phyloP scores from a whole-genome alignment of 2,113 vertebrate genomes.

The Nansenia antarctica region DNA sequence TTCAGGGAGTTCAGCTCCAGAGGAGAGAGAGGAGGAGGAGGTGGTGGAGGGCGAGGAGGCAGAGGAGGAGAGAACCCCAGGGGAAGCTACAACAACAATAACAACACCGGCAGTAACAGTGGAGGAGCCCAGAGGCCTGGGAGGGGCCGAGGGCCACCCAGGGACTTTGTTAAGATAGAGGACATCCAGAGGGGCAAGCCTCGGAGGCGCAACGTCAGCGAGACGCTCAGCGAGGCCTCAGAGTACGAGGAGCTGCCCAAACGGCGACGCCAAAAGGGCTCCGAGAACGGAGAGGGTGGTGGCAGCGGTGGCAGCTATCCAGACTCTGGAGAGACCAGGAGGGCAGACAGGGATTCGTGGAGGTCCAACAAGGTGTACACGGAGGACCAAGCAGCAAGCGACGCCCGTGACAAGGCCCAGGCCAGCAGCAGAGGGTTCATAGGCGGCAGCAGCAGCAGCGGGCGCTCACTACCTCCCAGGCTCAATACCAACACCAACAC shows the following conservation, averaged over 20 bases:
- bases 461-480: conserved; percentile 87
- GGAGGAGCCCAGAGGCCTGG: conserved; percentile 65
- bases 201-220: conserved; percentile 88
- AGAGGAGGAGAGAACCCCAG: conserved; percentile 52
- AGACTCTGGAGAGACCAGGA: conserved; percentile 76
- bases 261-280: conserved; percentile 85
- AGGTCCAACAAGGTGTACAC: conserved; percentile 88
- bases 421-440: conserved; percentile 76
- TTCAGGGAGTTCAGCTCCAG: conserved; percentile 91
- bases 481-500: conserved; percentile 77
- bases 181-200: conserved; percentile 88
- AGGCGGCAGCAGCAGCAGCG: conserved; percentile 75
- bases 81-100: conserved; percentile 66
- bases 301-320: conserved; percentile 67
- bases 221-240: conserved; percentile 94
- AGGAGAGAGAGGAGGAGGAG: conserved; percentile 73
- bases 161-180: conserved; percentile 83
- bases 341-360: conserved; percentile 90
- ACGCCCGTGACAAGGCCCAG: conserved; percentile 79
- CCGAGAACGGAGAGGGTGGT: conserved; percentile 78
- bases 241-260: conserved; percentile 97
- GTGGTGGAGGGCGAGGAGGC: not conserved
- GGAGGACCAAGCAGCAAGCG: conserved; percentile 78
- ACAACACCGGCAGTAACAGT: conserved; percentile 28
- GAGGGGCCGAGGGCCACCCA: conserved; percentile 77